phyloP scores from a whole-genome alignment of 2,113 vertebrate species.

The Suncus etruscus region DNA sequence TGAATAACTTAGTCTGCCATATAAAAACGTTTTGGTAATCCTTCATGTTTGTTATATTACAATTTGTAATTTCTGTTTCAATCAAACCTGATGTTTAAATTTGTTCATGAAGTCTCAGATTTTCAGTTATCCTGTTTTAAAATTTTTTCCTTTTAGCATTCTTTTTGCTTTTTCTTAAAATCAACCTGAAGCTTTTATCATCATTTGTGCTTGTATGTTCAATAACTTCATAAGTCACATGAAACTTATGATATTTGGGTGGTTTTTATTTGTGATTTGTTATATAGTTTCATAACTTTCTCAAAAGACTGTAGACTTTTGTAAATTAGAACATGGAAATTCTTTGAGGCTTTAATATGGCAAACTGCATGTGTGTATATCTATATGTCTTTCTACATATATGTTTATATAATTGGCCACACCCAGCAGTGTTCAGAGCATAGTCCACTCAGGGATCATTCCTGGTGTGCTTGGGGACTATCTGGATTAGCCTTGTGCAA shows the following conservation, averaged over 20 bases:
- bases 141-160: constrained; percentile 4
- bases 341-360: constrained; percentile 40
- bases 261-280: constrained; percentile 26
- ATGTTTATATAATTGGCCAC: too few relatives aligned
- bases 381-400: not conserved
- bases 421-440: too few relatives aligned
- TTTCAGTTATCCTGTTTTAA: not conserved
- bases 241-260: constrained; percentile 7
- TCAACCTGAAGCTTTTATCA: not conserved
- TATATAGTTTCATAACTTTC: constrained; percentile 38
- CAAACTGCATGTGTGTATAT: not conserved
- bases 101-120: constrained; percentile 4
- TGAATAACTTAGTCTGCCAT: constrained; percentile 31
- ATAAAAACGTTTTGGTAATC: constrained; percentile 24
- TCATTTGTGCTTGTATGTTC: constrained; percentile 1
- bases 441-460: too few relatives aligned
- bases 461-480: too few relatives aligned
- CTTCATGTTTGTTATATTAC: constrained; percentile 23
- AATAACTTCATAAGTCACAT: not conserved
- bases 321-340: constrained; percentile 1
- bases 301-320: not conserved
- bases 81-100: constrained; percentile 17
- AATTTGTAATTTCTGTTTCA: constrained; percentile 31
- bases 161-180: not conserved
- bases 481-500: too few relatives aligned